Conservation (phyloP, 2,113 vertebrate genomes). For the Motacilla tschutschensis region DNA sequence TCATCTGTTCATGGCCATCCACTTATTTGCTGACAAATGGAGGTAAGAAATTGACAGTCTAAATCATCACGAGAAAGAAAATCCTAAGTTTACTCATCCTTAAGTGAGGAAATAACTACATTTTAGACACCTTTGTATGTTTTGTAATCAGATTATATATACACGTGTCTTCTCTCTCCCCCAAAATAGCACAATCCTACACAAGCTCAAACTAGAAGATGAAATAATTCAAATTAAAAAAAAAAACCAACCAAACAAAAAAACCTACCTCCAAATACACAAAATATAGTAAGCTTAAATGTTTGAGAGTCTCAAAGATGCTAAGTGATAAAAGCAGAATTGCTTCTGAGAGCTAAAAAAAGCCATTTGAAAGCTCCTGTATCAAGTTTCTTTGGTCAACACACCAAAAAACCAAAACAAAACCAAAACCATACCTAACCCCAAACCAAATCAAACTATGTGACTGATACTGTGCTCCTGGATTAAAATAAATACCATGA, state of each 20-base stretch:
- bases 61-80: not conserved
- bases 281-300: not conserved
- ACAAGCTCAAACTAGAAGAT: not conserved
- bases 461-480: not conserved
- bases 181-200: not conserved
- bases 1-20: not conserved
- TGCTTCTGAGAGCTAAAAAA: not conserved
- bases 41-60: not conserved
- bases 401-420: not conserved
- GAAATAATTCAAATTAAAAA: accelerated
- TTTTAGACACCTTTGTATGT: not conserved
- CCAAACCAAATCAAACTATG: not conserved
- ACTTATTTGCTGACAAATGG: not conserved
- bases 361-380: not conserved
- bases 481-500: not conserved
- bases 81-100: not conserved
- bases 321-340: accelerated
- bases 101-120: not conserved
- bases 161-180: accelerated
- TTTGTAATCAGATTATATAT: not conserved
- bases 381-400: not conserved
- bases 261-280: not conserved
- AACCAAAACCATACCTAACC: not conserved
- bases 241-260: not conserved
- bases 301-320: not conserved